Evolutionary conservation across 2,888 invertebrate genomes (phyloP).

Genomic region (Hirtodrosophila histrioides): DNA sequence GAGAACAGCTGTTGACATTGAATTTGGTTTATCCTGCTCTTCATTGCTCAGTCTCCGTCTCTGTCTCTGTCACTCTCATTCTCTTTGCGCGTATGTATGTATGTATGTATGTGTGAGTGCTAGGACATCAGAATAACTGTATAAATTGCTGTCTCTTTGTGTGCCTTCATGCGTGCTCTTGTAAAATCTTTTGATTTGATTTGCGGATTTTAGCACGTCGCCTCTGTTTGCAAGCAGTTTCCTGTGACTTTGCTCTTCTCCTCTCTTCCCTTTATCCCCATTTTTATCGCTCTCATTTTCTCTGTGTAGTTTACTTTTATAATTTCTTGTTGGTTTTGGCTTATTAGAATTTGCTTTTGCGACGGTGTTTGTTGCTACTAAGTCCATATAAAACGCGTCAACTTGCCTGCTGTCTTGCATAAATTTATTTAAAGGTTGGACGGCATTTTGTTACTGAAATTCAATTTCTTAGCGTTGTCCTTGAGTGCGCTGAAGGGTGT

Average conservation of each 20-base stretch:
- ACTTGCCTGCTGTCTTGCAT: conserved; percentile 26
- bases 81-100: conserved; percentile 1
- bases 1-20: conserved; percentile 76
- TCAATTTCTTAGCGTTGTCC: conserved; percentile 18
- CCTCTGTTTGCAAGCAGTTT: conserved; percentile 28
- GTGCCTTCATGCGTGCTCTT: conserved; percentile 62
- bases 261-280: neutral
- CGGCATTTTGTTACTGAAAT: conserved; percentile 21
- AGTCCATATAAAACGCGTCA: conserved; percentile 28
- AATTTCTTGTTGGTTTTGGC: conserved; percentile 69
- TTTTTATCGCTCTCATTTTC: conserved; percentile 4
- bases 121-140: conserved; percentile 27
- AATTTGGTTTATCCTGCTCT: conserved; percentile 40
- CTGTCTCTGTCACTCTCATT: conserved; percentile 7
- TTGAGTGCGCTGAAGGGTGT: conserved; percentile 7
- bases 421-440: conserved; percentile 47
- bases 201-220: conserved; percentile 67
- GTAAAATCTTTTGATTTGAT: conserved; percentile 76
- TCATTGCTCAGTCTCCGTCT: neutral
- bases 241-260: conserved; percentile 2
- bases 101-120: conserved; percentile 6
- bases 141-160: conserved; percentile 34
- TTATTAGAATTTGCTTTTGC: conserved; percentile 68
- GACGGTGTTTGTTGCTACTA: conserved; percentile 15
- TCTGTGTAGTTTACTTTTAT: conserved; percentile 56